Base-by-base conservation (phyloP, 2,888 invertebrate genomes). In the Julus scanicus region DNA sequence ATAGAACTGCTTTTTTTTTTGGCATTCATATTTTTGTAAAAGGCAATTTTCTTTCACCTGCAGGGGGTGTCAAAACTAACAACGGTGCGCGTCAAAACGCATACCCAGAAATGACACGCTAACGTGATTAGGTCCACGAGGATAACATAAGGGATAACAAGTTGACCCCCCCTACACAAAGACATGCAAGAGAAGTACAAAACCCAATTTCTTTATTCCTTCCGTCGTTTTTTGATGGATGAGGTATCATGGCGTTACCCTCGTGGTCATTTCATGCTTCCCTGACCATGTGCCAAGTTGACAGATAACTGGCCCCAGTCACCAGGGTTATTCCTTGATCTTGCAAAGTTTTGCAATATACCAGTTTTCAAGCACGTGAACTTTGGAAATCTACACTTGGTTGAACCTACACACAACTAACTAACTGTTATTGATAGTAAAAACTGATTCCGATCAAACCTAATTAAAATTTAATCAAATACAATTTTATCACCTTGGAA, bases 181-280 rank as follows among this genome's bases (percentile, higher is more conserved):
- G 71, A 11, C 71, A 71, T 71, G 71, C 71, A 71, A 71, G 71
- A 20, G 44, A 20, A 71, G 71, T 29, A 71, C 29, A 71, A 71
- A 71, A 71, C 29, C 71, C 71, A 71, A 71, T 71, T 71, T 71
- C 71, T 71, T 71, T 71, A 71, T 71, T 71, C 71, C 71, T 71
- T 71, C 71, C 71, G 71, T 71, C 71, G 71, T 71, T 71, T 71
- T 71, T 48, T 86, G 86, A 86, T 86, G 53, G 53, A 86, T 86
- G 86, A 86, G 57, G 86, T 86, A 53, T 48, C 40, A 40, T 48
- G 48, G 48, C 48, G 84, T 84, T 48, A 40, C 84, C 48, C 48
- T 84, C 40, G 48, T 86, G 86, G 86, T 86, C 86, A 86, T 86
- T 86, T 86, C 86, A 86, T 57, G 86, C 86, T 86, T 86, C 17